These are phyloP conservation scores for Oreotrochilus melanogaster DNA, from an alignment of 2,113 vertebrate genomes.

Conservation along the genomic window DNA sequence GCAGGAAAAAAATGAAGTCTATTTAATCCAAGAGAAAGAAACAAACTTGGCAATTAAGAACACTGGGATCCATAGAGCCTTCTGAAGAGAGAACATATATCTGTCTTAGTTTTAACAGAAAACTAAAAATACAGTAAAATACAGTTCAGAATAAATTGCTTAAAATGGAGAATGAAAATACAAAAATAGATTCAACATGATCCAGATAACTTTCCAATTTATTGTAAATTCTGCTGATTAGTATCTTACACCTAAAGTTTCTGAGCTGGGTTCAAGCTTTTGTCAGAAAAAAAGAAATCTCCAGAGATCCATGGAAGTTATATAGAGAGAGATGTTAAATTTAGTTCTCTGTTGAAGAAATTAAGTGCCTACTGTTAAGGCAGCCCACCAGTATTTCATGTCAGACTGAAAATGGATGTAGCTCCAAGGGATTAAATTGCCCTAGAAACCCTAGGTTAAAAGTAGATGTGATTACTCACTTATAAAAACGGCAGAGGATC, in stretches of 20 bases:
- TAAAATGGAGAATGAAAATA: background rate
- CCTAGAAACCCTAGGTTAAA: background rate
- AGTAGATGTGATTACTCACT: conserved; percentile 22
- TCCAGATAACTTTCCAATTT: background rate
- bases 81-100: background rate
- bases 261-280: background rate
- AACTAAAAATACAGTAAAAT: background rate
- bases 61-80: background rate
- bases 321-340: background rate
- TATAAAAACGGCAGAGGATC: background rate
- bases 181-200: background rate
- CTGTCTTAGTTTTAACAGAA: background rate
- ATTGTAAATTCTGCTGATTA: background rate
- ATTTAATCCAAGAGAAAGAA: background rate
- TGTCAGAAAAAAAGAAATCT: background rate
- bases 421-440: background rate
- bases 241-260: background rate
- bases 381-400: background rate
- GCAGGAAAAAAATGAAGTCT: background rate
- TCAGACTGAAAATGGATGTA: background rate
- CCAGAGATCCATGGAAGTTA: background rate
- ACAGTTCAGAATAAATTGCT: background rate
- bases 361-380: background rate
- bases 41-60: background rate
- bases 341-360: background rate